These are phyloP conservation scores for Smithornis capensis DNA, from an alignment of 2,113 vertebrate genomes.

Conservation along the genomic window DNA sequence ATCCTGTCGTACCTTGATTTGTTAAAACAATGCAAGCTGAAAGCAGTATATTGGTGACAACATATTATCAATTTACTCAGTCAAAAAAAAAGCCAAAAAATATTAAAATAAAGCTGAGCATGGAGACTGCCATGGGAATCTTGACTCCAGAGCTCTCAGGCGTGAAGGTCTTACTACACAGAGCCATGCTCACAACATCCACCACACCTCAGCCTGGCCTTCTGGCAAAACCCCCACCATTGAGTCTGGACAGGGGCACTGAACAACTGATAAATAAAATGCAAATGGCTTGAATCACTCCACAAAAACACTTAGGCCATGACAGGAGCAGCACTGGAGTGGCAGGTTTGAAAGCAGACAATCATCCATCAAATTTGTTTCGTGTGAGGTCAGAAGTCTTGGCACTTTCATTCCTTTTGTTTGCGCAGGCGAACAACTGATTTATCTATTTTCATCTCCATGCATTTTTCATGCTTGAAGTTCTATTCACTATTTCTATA, in stretches of 20 bases:
- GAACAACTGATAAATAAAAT: not conserved
- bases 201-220: not conserved
- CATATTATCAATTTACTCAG: not conserved
- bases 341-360: not conserved
- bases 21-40: constrained; percentile 10
- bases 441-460: not conserved
- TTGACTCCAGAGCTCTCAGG: not conserved
- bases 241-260: not conserved
- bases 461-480: not conserved
- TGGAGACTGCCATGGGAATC: not conserved
- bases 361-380: not conserved
- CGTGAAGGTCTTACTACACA: not conserved
- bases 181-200: not conserved
- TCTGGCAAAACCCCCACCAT: not conserved
- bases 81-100: not conserved
- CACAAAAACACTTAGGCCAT: not conserved
- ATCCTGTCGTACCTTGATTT: not conserved
- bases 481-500: not conserved
- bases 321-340: not conserved
- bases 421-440: not conserved
- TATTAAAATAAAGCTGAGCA: not conserved
- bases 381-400: not conserved
- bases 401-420: not conserved
- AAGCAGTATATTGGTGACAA: not conserved
- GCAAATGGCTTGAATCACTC: not conserved